phyloP scores from a whole-genome alignment of 2,888 invertebrate species.

The Parasteatoda lunata region DNA sequence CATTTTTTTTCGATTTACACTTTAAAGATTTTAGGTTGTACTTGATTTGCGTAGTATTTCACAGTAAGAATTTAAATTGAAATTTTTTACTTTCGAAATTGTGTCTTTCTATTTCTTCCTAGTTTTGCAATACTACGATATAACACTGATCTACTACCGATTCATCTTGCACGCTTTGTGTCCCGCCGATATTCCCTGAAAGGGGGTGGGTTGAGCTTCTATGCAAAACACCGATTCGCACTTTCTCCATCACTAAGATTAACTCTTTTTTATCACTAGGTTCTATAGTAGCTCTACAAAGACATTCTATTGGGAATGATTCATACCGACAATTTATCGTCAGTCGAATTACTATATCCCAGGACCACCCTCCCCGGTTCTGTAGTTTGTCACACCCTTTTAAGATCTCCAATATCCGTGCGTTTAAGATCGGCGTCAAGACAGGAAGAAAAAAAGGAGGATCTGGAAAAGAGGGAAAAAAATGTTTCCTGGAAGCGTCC shows the following conservation, averaged over 20 bases:
- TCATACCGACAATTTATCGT: background rate
- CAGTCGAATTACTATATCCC: background rate
- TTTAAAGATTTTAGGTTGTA: too few relatives aligned
- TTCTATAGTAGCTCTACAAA: background rate
- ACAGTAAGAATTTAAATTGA: too few relatives aligned
- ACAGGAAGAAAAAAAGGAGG: background rate
- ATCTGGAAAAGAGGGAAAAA: background rate
- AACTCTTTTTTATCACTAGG: constrained; percentile 8
- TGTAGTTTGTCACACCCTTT: constrained; percentile 24
- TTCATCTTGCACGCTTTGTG: background rate
- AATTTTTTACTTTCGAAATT: too few relatives aligned
- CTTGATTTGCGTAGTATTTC: too few relatives aligned
- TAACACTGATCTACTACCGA: background rate
- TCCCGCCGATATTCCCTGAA: background rate
- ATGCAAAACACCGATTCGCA: constrained; percentile 3
- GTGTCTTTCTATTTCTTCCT: too few relatives aligned
- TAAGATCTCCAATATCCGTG: constrained; percentile 44
- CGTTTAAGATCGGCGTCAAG: constrained; percentile 14
- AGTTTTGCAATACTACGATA: too few relatives aligned
- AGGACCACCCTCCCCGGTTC: constrained; percentile 3
- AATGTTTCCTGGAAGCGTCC: background rate
- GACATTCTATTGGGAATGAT: background rate
- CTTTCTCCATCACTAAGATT: background rate
- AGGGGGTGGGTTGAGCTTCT: background rate
- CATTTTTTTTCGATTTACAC: too few relatives aligned